These are phyloP conservation scores for Neopipo cinnamomea DNA, from an alignment of 2,113 vertebrate genomes.

Conservation along the genomic window DNA sequence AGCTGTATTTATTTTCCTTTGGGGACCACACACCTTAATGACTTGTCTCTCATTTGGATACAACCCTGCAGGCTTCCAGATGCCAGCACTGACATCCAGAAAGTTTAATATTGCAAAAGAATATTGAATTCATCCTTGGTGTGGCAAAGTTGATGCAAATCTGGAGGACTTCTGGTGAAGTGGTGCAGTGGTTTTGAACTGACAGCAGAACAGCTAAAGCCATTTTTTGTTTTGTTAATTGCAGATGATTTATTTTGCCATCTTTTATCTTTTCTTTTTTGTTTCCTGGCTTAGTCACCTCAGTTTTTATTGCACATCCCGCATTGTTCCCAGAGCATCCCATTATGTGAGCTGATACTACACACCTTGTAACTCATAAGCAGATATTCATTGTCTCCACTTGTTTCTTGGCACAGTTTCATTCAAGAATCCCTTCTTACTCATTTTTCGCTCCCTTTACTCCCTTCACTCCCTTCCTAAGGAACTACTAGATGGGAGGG, in stretches of 20 bases:
- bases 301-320: neutral
- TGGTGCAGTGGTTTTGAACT: neutral
- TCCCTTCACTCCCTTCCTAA: neutral
- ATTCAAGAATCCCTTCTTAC: neutral
- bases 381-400: neutral
- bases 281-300: neutral
- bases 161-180: neutral
- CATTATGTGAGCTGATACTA: neutral
- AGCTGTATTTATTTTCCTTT: neutral
- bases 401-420: neutral
- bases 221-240: neutral
- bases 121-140: neutral
- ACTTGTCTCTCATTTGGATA: neutral
- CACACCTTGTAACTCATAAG: constrained; percentile 11
- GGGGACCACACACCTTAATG: neutral
- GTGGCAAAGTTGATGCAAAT: neutral
- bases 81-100: neutral
- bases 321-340: constrained; percentile 9
- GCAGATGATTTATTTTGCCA: neutral
- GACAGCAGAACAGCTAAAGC: neutral
- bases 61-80: neutral
- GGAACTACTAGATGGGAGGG: neutral
- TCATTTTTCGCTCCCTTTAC: neutral
- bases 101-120: neutral
- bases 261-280: neutral